phyloP scores from a whole-genome alignment of 92 coral and sea anemone species.

The Parazoanthus darwini region DNA sequence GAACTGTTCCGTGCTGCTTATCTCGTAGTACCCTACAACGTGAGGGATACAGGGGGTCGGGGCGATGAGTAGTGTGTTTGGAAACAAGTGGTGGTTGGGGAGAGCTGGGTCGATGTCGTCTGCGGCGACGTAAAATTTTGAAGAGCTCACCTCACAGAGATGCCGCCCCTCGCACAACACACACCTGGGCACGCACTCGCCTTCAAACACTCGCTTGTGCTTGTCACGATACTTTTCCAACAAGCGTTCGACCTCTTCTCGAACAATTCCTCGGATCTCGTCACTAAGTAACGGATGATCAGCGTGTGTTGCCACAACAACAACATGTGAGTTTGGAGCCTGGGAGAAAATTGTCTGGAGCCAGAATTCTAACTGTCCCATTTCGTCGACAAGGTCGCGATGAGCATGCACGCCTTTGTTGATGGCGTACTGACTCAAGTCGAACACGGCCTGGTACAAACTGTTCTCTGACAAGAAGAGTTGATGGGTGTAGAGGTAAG shows the following conservation, averaged over 20 bases:
- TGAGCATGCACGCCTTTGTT: conserved; percentile 59
- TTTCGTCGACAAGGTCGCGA: conserved; percentile 56
- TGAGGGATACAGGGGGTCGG: conserved; percentile 86
- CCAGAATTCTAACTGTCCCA: conserved; percentile 81
- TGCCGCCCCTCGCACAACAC: conserved; percentile 77
- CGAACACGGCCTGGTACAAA: conserved; percentile 79
- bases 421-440: conserved; percentile 77
- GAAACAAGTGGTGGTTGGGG: conserved; percentile 20
- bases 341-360: conserved; percentile 76
- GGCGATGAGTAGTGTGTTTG: conserved; percentile 26
- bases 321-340: conserved; percentile 82
- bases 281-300: conserved; percentile 79
- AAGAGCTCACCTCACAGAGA: conserved; percentile 67
- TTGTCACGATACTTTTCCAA: conserved; percentile 71
- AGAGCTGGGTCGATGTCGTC: conserved; percentile 12
- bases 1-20: conserved; percentile 77
- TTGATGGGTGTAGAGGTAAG: conserved; percentile 62
- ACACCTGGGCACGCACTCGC: conserved; percentile 78
- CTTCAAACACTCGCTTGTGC: conserved; percentile 76
- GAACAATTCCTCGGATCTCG: conserved; percentile 66
- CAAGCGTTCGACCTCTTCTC: conserved; percentile 79
- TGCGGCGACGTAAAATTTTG: conserved; percentile 64
- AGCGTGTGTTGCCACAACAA: conserved; percentile 78
- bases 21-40: conserved; percentile 82
- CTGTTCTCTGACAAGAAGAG: conserved; percentile 84